Evolutionary conservation across 2,797 vertebrate genomes (phyloP).

Genomic region (Cyclopterus lumpus): DNA sequence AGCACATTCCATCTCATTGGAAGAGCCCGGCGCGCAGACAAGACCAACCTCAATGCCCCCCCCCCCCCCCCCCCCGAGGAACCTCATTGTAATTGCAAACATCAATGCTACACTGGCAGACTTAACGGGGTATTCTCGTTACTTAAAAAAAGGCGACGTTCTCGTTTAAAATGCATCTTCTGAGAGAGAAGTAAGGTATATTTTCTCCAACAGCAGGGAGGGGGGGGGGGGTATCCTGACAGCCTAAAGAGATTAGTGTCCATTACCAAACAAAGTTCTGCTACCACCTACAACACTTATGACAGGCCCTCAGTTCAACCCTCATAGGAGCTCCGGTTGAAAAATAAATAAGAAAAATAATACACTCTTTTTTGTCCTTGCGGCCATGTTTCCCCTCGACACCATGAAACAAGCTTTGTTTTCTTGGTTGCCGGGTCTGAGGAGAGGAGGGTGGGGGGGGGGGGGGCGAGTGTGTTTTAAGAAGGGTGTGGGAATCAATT

Average conservation of each 20-base stretch:
- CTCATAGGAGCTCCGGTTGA: slow-evolving; percentile 52
- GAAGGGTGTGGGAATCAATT: slow-evolving; percentile 83
- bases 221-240: slow-evolving; percentile 52
- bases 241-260: slow-evolving; percentile 76
- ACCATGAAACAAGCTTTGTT: slow-evolving; percentile 69
- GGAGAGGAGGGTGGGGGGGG: no score
- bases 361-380: slow-evolving; percentile 67
- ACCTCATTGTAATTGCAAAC: slow-evolving; percentile 69
- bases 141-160: slow-evolving; percentile 39
- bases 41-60: slow-evolving; percentile 74
- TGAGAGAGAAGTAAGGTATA: slow-evolving; percentile 19
- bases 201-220: slow-evolving; percentile 34
- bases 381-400: slow-evolving; percentile 57
- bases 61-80: no score
- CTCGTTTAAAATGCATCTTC: slow-evolving; percentile 31
- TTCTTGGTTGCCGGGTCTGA: slow-evolving; percentile 62
- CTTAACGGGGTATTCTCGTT: slow-evolving; percentile 65
- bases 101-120: slow-evolving; percentile 72
- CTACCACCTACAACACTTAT: slow-evolving; percentile 72
- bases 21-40: slow-evolving; percentile 60
- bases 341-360: slow-evolving; percentile 22
- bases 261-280: slow-evolving; percentile 78
- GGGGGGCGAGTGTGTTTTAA: slow-evolving; percentile 71
- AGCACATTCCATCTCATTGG: slow-evolving; percentile 68
- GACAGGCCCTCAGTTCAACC: slow-evolving; percentile 60